phyloP scores from a whole-genome alignment of 1,140 invertebrate genomes.

The Orchestia grillus region DNA sequence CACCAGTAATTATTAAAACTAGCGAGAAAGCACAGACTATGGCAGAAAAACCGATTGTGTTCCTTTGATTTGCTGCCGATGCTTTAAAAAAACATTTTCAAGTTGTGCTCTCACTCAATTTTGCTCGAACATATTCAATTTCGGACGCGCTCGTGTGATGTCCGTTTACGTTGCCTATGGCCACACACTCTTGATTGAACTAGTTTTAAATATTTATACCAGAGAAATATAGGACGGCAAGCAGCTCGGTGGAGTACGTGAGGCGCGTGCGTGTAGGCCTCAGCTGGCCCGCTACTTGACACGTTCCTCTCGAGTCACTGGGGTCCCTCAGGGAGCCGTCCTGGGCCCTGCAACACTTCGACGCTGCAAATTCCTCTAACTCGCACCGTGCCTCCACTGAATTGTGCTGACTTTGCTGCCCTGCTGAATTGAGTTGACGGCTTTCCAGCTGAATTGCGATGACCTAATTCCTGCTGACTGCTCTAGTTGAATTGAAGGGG shows the following conservation, averaged over 20 bases:
- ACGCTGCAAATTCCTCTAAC: conserved; percentile 45
- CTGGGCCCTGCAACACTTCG: not conserved
- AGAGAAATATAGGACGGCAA: not conserved
- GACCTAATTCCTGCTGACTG: not conserved
- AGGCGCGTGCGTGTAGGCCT: not conserved
- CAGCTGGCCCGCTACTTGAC: conserved; percentile 26
- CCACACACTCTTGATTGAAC: no score
- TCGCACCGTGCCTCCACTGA: conserved; percentile 1
- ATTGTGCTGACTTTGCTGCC: conserved; percentile 15
- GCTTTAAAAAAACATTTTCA: not conserved
- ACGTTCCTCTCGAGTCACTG: conserved; percentile 20
- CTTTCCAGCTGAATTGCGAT: not conserved
- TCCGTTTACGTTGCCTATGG: no score
- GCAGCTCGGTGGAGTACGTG: not conserved
- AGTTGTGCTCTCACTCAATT: not conserved
- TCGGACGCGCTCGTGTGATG: not conserved
- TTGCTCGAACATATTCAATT: not conserved
- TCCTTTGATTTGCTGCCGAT: not conserved
- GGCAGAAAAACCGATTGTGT: no score
- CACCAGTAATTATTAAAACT: no score
- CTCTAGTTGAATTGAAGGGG: not conserved
- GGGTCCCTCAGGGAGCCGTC: not conserved
- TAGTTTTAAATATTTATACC: no score
- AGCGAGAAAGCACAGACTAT: no score
- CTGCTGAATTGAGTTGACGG: not conserved